Base-by-base conservation (phyloP, 2,888 invertebrate species). In the Trissolcus japonicus region DNA sequence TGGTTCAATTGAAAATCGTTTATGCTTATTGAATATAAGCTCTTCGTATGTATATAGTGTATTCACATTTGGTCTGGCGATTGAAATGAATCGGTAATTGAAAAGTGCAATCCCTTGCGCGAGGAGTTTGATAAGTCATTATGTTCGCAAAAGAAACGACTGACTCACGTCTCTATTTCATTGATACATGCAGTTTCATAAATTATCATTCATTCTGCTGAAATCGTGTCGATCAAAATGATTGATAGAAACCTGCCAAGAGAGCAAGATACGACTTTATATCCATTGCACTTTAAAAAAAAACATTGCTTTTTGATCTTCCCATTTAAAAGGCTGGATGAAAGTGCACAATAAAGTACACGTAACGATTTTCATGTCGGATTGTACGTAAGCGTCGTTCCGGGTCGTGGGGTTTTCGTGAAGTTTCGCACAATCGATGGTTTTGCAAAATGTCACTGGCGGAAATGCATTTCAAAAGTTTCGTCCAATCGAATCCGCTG, bases 261-360 rank as follows among this genome's bases (percentile, higher is more conserved):
- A 56, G 61, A 54, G 60, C 25, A 65, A 57, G 56, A 71, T 62
- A 62, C 65, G 61, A 67, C 65, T 76, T 69, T 62, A 77, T 76
- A 43, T 19, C 25, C 57, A 48, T 25, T 46, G 41, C 21, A 54
- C 54, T 14, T 21, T 25, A 51, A 19, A n/a, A 51, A 21, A 13
- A 51, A 51, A 51, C 13, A 16, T 21, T n/a, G n/a, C 50, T 35
- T 50, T 50, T 57, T 57, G 25, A 54, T 25, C 21, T n/a, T 6
- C 14, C 46, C 46, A 46, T 46, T 46, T 35, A 35, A 11, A 46
- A 46, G n/a, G 14, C 1, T 11, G 16, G 14, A 46, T 16, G 46
- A 16, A n/a, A 16, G n/a, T 46, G n/a, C 16, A 46, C 46, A 46
- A 46, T 46, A 46, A 46, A 46, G 14, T 46, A 7, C 16, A 46